Percentiles rank a stretch among this genome's conserved stretches.
phyloP scores from a whole-genome alignment of 2,888 invertebrate genomes.

The Thalpophila matura region DNA sequence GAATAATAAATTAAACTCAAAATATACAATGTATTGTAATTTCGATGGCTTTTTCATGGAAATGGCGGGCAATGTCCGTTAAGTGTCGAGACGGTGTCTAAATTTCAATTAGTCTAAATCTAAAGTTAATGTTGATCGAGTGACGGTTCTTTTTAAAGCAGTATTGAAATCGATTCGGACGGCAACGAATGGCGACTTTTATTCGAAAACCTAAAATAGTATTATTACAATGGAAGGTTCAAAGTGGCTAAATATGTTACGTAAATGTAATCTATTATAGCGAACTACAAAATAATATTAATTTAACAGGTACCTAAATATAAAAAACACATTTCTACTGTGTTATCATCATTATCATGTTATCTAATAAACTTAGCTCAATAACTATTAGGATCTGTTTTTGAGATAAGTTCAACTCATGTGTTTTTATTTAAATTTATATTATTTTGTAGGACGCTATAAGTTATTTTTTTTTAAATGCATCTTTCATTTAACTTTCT shows the following conservation, averaged over 20 bases:
- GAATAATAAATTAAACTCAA: slow-evolving; percentile 51
- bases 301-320: too few species aligned
- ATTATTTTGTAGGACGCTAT: too few species aligned
- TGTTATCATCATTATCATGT: too few species aligned
- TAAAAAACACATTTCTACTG: too few species aligned
- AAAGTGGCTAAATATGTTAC: not conserved
- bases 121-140: slow-evolving; percentile 7
- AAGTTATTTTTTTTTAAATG: too few species aligned
- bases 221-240: not conserved
- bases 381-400: too few species aligned
- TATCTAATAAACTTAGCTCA: too few species aligned
- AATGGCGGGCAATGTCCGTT: not conserved
- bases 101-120: slow-evolving; percentile 25
- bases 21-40: slow-evolving; percentile 53
- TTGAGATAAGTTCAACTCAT: too few species aligned
- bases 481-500: too few species aligned
- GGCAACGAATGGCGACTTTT: not conserved
- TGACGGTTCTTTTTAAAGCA: slow-evolving; percentile 13
- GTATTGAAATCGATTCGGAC: not conserved
- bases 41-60: slow-evolving; percentile 27
- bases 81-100: slow-evolving; percentile 22
- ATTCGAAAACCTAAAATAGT: not conserved
- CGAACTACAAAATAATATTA: too few species aligned
- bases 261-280: too few species aligned
- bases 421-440: too few species aligned